phyloP scores from a whole-genome alignment of 1,140 invertebrate genomes.

The Papilio xuthus region DNA sequence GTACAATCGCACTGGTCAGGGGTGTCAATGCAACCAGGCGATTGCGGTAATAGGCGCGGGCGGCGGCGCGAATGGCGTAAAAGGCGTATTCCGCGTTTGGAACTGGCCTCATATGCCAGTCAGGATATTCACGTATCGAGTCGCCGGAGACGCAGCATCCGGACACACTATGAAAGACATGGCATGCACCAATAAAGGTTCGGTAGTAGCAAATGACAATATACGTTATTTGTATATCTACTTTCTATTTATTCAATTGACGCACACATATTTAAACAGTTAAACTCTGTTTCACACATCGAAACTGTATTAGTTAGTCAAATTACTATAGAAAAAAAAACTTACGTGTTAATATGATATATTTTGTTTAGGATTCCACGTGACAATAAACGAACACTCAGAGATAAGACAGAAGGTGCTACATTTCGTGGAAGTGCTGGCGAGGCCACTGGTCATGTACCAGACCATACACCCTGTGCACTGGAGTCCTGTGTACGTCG shows the following conservation, averaged over 20 bases:
- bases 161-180: conserved; percentile 90
- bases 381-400: conserved; percentile 90
- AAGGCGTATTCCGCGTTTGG: conserved; percentile 88
- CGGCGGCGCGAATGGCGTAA: conserved; percentile 89
- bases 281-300: too few species aligned
- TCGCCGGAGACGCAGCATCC: conserved; percentile 95
- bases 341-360: background rate
- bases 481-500: conserved; percentile 95
- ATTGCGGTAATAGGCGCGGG: conserved; percentile 98
- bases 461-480: conserved; percentile 93
- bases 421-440: conserved; percentile 95
- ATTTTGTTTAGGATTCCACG: conserved; percentile 87
- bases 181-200: conserved; percentile 98
- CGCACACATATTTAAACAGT: too few species aligned
- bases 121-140: conserved; percentile 97
- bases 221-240: too few species aligned
- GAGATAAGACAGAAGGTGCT: conserved; percentile 95
- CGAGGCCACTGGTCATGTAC: conserved; percentile 94
- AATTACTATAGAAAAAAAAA: background rate
- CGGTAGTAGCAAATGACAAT: too few species aligned
- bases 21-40: conserved; percentile 97
- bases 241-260: too few species aligned
- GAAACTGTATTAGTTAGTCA: background rate
- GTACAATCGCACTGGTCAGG: conserved; percentile 91
- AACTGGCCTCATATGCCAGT: conserved; percentile 96